Base-by-base conservation (phyloP, 92 coral and sea anemone species). In the Paramuricea clavata region DNA sequence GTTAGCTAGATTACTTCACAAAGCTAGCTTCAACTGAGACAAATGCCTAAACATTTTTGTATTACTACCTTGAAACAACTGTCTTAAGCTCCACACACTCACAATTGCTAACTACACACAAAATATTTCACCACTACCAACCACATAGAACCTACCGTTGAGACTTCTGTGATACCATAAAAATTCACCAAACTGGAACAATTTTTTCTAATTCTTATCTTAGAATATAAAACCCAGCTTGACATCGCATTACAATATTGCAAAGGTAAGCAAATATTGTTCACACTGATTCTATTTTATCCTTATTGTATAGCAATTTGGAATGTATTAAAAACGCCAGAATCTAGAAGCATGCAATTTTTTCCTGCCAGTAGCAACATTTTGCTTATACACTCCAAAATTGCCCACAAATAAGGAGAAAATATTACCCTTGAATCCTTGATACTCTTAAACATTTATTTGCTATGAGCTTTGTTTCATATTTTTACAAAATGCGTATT, bases 221-320 rank as follows among this genome's bases (percentile, higher is more conserved):
- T 54, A 21, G 62, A 54, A 54, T 54, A 21, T 19, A 54, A 65
- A 62, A 65, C 39, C 72, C 72, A 65, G 72, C 36, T 65, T 28
- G 1, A 13, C 6, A 65, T 26, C 23, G 0, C 41, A 60, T 21
- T 31, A 65, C 21, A 28, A 65, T 56, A 65, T 65, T 65, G 72
- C n/a, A n/a, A n/a, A n/a, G n/a, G n/a, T 65, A 28, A 65, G 9
- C 23, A 54, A 54, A 54, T 19, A 54, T 39, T 4, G 26, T 16
- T 56, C 23, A 56, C 21, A 56, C 8, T 56, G 15, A 39, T 4
- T 39, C 26, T 16, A 56, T 16, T 65, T 31, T 65, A 22, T 22
- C 31, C 33, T 60, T 22, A 26, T 21, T 60, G 31, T 21, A 60
- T 16, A 21, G 68, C 52, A 60, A 5, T 60, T n/a, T 60, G 33